A percentile compares a stretch with the other conserved stretches of the same genome.
Evolutionary conservation across 2,888 invertebrate genomes (phyloP).

Genomic region (Cantharis flavilabris): DNA sequence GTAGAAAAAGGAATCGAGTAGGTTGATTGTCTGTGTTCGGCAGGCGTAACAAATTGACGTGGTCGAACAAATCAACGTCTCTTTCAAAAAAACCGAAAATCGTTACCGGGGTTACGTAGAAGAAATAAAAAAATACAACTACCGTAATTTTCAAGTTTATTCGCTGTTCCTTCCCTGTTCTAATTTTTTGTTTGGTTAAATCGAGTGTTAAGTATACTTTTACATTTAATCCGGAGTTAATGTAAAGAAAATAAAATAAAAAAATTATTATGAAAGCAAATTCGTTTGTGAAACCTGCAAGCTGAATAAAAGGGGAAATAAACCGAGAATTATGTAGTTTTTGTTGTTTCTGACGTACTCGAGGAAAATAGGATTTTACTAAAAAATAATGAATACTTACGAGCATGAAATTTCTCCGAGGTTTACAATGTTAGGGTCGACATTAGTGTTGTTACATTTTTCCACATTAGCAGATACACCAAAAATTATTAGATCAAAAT

Average conservation of each 20-base stretch:
- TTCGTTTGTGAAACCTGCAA: neutral
- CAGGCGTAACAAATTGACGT: slow-evolving; percentile 16
- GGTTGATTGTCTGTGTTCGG: slow-evolving; percentile 5
- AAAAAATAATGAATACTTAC: neutral
- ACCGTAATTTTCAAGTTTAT: neutral
- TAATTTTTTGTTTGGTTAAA: neutral
- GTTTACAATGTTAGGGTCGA: neutral
- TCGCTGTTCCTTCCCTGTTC: neutral
- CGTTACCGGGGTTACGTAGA: neutral
- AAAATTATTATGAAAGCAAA: neutral
- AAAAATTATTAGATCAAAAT: neutral
- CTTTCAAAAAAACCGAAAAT: slow-evolving; percentile 7
- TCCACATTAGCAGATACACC: neutral
- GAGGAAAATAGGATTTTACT: neutral
- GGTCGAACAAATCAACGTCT: slow-evolving; percentile 22
- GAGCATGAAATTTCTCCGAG: neutral
- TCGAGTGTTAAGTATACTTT: neutral
- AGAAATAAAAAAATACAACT: neutral
- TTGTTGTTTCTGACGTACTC: neutral
- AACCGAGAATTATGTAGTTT: neutral
- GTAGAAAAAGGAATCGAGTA: neutral
- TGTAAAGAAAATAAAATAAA: neutral
- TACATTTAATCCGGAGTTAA: neutral
- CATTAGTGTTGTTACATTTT: neutral
- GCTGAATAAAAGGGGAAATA: neutral